phyloP scores from a whole-genome alignment of 2,113 vertebrate species.

The Psammodynastes pulverulentus region DNA sequence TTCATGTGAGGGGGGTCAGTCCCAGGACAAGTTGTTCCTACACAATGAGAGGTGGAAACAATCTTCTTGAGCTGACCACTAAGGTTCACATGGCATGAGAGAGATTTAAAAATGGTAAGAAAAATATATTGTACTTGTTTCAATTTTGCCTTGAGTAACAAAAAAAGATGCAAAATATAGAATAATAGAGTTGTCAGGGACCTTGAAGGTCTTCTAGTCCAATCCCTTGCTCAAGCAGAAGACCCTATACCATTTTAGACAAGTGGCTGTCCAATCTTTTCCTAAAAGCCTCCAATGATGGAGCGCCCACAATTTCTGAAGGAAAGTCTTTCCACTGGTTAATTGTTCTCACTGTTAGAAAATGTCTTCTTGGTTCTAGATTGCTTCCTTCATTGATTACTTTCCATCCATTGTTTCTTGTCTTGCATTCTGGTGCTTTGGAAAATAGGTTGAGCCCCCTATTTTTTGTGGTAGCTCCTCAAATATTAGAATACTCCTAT shows the following conservation, averaged over 20 bases:
- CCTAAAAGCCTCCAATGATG: background rate
- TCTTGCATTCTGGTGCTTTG: background rate
- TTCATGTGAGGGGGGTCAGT: background rate
- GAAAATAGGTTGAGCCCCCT: background rate
- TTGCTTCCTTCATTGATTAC: background rate
- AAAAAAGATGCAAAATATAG: background rate
- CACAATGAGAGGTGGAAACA: background rate
- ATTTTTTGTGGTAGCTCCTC: background rate
- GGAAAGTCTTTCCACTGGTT: background rate
- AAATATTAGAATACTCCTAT: background rate
- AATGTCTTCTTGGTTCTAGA: background rate
- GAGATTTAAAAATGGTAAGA: background rate
- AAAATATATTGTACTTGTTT: background rate
- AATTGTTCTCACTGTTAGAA: background rate
- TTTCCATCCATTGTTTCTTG: background rate
- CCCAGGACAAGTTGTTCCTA: background rate
- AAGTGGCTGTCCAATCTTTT: background rate
- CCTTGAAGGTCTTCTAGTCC: background rate
- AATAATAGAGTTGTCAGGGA: background rate
- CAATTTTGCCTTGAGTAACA: background rate
- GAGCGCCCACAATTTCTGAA: background rate
- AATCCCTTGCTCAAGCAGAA: background rate
- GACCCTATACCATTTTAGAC: background rate
- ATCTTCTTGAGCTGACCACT: background rate
- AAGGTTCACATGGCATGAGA: background rate